Percentiles rank a stretch among this genome's conserved stretches.
Evolutionary conservation across 2,888 invertebrate species (phyloP).

Genomic region (Oconnorella tubifera): DNA sequence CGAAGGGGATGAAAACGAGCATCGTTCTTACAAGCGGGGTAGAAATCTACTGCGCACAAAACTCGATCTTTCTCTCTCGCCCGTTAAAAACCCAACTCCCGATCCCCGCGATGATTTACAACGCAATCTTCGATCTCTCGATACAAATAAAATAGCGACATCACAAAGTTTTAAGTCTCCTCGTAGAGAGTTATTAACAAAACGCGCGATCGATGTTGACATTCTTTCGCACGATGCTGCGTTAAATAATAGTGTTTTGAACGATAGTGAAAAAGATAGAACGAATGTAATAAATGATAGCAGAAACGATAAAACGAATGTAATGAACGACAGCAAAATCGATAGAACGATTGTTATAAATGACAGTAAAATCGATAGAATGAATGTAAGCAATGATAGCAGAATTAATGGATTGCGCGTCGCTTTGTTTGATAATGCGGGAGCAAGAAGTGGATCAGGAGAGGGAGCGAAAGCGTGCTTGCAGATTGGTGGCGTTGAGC

Average conservation of each 20-base stretch:
- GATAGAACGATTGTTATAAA: neutral
- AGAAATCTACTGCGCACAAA: neutral
- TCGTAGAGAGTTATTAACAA: slow-evolving; percentile 41
- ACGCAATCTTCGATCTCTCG: neutral
- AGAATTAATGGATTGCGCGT: neutral
- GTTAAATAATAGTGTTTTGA: neutral
- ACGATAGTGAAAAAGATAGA: neutral
- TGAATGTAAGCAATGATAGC: neutral
- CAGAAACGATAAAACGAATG: neutral
- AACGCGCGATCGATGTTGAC: slow-evolving; percentile 36
- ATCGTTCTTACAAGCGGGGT: neutral
- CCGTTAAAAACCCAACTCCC: neutral
- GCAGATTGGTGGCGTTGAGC: slow-evolving; percentile 7
- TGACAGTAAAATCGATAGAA: neutral
- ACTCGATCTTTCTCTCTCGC: neutral
- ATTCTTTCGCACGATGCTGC: neutral
- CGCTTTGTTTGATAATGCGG: neutral
- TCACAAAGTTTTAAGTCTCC: slow-evolving; percentile 36
- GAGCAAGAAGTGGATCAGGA: neutral
- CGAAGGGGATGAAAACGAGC: slow-evolving; percentile 17
- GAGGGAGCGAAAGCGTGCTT: slow-evolving; percentile 6
- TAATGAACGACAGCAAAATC: too few relatives aligned
- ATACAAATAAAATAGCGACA: neutral
- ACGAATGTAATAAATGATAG: neutral
- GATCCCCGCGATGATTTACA: neutral